Percentiles rank a stretch among this genome's conserved stretches.
Evolutionary conservation across 2,113 vertebrate genomes (phyloP).

Genomic region (Rhabdornis inornatus): DNA sequence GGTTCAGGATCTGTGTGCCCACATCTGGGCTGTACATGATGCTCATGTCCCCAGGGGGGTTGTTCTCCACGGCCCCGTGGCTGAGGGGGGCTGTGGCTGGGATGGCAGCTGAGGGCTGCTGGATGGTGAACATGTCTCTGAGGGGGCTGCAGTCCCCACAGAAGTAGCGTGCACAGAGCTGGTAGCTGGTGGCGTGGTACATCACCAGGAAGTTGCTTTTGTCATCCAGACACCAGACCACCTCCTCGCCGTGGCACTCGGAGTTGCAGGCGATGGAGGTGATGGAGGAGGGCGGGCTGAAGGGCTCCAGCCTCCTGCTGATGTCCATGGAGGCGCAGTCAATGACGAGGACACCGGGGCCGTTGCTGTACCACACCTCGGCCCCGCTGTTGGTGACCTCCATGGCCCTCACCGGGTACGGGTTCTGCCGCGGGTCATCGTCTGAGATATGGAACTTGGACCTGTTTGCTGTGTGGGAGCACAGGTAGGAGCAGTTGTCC

Average conservation of each 20-base stretch:
- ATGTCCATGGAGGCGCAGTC: constrained; percentile 79
- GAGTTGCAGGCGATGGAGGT: constrained; percentile 77
- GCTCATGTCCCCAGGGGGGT: constrained; percentile 53
- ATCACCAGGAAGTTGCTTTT: constrained; percentile 84
- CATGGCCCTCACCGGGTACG: constrained; percentile 85
- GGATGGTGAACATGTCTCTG: constrained; percentile 83
- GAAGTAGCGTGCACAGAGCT: constrained; percentile 88
- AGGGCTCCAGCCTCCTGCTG: constrained; percentile 85
- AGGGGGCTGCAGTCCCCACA: constrained; percentile 87
- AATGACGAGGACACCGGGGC: constrained; percentile 86
- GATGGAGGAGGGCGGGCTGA: constrained; percentile 73
- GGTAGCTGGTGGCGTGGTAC: constrained; percentile 83
- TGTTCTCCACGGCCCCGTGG: background rate
- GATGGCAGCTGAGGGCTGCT: constrained; percentile 34
- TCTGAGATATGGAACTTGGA: constrained; percentile 82
- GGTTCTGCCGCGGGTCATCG: constrained; percentile 84
- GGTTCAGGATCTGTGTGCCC: constrained; percentile 87
- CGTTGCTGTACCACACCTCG: constrained; percentile 94
- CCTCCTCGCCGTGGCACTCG: constrained; percentile 84
- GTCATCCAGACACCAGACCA: constrained; percentile 88
- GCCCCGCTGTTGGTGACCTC: constrained; percentile 79
- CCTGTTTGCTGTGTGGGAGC: constrained; percentile 90
- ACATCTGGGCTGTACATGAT: constrained; percentile 80
- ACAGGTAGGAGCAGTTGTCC: constrained; percentile 86
- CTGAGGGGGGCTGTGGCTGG: background rate